These are phyloP conservation scores for Euproctis similis DNA, from an alignment of 2,888 invertebrate species.

Conservation along the genomic window DNA sequence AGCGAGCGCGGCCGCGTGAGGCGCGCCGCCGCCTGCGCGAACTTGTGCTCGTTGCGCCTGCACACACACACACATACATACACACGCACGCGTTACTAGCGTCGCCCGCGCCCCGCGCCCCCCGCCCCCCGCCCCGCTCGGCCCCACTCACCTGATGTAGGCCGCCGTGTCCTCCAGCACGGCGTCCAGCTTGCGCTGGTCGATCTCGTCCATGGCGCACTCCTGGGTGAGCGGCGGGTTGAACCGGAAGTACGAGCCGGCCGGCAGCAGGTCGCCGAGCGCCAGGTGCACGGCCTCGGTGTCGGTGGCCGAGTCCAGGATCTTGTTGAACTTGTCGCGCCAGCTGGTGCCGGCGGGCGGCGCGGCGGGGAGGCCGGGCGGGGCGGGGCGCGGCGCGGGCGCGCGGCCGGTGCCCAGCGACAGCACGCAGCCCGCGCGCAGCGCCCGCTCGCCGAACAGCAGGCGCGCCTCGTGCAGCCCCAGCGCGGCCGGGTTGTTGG, in stretches of 20 bases:
- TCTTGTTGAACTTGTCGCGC: slow-evolving; percentile 86
- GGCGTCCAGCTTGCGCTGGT: slow-evolving; percentile 81
- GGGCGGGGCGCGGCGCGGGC: slow-evolving; percentile 17
- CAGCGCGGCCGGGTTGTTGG: slow-evolving; percentile 92
- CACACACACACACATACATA: not conserved
- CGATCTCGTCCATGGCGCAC: slow-evolving; percentile 86
- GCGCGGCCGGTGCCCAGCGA: slow-evolving; percentile 88
- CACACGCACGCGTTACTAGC: too few species aligned
- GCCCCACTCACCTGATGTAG: slow-evolving; percentile 75
- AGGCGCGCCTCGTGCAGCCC: slow-evolving; percentile 91
- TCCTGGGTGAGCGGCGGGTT: slow-evolving; percentile 91
- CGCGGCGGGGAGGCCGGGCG: slow-evolving; percentile 1
- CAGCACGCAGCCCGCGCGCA: slow-evolving; percentile 82
- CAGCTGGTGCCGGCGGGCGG: slow-evolving; percentile 69
- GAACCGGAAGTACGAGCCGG: slow-evolving; percentile 86
- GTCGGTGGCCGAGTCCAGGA: slow-evolving; percentile 90
- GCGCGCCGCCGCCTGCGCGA: slow-evolving; percentile 75
- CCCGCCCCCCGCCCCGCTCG: too few species aligned
- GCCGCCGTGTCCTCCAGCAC: slow-evolving; percentile 84
- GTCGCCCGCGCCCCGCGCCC: too few species aligned
- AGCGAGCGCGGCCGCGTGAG: slow-evolving; percentile 35
- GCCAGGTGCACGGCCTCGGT: slow-evolving; percentile 84
- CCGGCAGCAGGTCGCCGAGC: slow-evolving; percentile 83
- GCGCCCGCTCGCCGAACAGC: slow-evolving; percentile 84
- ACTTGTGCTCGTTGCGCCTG: slow-evolving; percentile 87